A percentile compares a stretch with the other conserved stretches of the same genome.
phyloP scores from a whole-genome alignment of 1,140 invertebrate genomes.

The Drosophila pallidifrons region DNA sequence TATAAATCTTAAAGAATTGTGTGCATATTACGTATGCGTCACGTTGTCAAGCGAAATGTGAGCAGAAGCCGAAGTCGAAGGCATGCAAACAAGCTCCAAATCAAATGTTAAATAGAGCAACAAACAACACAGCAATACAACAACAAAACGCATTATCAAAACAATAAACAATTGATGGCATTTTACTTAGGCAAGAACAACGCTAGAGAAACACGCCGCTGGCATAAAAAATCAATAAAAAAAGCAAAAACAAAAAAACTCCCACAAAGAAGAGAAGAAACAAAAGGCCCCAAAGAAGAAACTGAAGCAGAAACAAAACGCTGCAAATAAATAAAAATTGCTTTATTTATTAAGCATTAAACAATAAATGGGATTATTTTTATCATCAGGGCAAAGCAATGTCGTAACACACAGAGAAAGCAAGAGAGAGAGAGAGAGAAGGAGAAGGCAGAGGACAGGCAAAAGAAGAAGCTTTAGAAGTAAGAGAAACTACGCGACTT shows the following conservation, averaged over 20 bases:
- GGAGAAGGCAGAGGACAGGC: constrained; percentile 1
- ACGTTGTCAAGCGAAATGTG: constrained; percentile 15
- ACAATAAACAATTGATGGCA: constrained; percentile 81
- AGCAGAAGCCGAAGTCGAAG: neutral
- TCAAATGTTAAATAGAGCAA: constrained; percentile 9
- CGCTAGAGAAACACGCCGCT: constrained; percentile 29
- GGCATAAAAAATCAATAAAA: constrained; percentile 49
- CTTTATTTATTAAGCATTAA: constrained; percentile 84
- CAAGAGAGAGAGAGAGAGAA: neutral
- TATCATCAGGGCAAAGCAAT: constrained; percentile 62
- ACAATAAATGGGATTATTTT: constrained; percentile 83
- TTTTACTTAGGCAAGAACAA: constrained; percentile 63
- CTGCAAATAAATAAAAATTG: constrained; percentile 81
- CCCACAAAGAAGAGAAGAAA: constrained; percentile 47
- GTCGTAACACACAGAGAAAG: constrained; percentile 26
- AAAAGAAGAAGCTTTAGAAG: neutral
- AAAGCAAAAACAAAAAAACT: constrained; percentile 37
- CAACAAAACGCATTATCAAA: constrained; percentile 67
- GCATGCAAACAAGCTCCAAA: constrained; percentile 5
- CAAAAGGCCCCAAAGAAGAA: constrained; percentile 1
- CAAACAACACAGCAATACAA: constrained; percentile 15
- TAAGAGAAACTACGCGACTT: neutral
- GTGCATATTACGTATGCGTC: constrained; percentile 24
- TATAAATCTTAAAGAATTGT: neutral
- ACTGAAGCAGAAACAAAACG: constrained; percentile 54